Evolutionary conservation across 2,888 invertebrate species (phyloP), one percentile per base, ranked within the genome.

Genomic region (Litoditis marina): DNA sequence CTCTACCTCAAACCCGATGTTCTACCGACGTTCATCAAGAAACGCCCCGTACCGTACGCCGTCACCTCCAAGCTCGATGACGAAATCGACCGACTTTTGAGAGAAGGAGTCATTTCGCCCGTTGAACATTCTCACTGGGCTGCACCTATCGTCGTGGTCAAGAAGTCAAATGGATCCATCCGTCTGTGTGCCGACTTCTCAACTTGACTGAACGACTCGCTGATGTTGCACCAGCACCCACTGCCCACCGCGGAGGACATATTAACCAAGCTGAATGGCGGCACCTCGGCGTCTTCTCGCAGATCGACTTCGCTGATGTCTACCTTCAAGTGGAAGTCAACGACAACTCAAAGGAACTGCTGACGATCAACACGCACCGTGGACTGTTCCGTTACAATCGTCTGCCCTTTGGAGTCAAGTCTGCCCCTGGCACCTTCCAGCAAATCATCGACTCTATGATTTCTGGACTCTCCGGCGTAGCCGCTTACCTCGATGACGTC

Each of bases 121-220:
- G 58, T 70, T 13, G 66, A 70, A 8, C 62, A 69, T 42, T 52
- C 68, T 2, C 60, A 65, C 0, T 76, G 73, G 71, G 51, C 60
- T 11, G 66, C 77, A 0, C 77, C 77, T 2, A 66, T 74, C 28
- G 63, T 74, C 1, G 56, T 62, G 31, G 71, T 73, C 1, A 34
- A 31, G 22, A 77, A 77, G 63, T 52, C 65, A 19, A 71, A 71
- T 31, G 77, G 76, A 7, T 32, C 59, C 11, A 44, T 71, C 16
- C 60, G 77, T 22, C 19, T 74, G 30, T 78, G 77, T 31, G 66
- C 68, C 22, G 76, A 77, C 46, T 77, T 65, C 56, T 68, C 65
- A 11, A 69, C 66, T 2, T 72, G 74, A 6, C 58, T 77, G n/a
- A 77, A 77, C 52, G 61, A 62, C 22, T 16, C 31, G 4, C 51